phyloP scores from a whole-genome alignment of 2,113 vertebrate genomes.

The Malurus melanocephalus region DNA sequence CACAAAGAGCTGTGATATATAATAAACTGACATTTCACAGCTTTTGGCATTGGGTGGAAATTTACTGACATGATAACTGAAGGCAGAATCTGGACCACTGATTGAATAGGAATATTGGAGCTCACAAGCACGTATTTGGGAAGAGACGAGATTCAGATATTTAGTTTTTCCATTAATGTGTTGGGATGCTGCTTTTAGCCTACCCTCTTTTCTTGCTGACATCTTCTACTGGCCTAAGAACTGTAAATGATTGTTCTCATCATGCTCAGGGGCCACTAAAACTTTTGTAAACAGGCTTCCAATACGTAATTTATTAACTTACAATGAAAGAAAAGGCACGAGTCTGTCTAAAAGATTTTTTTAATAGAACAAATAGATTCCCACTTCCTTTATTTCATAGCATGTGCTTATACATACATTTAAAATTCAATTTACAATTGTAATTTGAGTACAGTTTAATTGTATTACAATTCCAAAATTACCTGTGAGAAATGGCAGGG shows the following conservation, averaged over 20 bases:
- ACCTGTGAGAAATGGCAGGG: not conserved
- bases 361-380: not conserved
- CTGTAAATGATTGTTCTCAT: not conserved
- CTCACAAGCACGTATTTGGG: not conserved
- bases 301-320: not conserved
- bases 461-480: not conserved
- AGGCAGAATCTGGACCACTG: not conserved
- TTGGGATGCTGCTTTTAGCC: not conserved
- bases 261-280: not conserved
- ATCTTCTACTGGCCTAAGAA: not conserved
- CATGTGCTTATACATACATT: not conserved
- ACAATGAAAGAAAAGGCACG: not conserved
- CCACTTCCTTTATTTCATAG: not conserved
- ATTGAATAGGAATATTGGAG: not conserved
- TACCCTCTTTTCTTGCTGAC: not conserved
- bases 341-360: not conserved
- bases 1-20: not conserved
- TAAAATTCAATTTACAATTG: not conserved
- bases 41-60: not conserved
- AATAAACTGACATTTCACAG: not conserved
- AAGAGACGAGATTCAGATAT: not conserved
- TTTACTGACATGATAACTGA: not conserved
- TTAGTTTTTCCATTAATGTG: not conserved
- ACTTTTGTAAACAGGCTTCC: not conserved
- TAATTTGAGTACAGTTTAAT: not conserved